Base-by-base conservation (phyloP, 1,140 invertebrate species). In the Drosophila kikkawai region DNA sequence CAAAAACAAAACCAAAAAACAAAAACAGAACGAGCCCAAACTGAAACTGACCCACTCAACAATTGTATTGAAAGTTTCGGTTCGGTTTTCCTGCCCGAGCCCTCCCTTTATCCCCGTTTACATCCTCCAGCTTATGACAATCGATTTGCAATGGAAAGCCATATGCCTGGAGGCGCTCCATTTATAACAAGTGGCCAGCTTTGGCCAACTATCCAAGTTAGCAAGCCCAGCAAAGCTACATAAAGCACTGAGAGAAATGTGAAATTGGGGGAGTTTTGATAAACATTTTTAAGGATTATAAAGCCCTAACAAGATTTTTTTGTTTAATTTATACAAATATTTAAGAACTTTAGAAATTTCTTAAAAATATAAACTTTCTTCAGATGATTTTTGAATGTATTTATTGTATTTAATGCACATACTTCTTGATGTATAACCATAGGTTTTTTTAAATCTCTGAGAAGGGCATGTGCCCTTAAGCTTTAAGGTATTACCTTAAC, bases 91-190 rank as follows among this genome's bases (percentile, higher is more conserved):
- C 45, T 19, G 47, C 37, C 39, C 12, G 12, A 29, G 26, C 17
- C 47, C 63, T 68, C 32, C 63, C 67, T 45, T 37, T 39, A 4
- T 34, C 67, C 22, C 64, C 34, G 26, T 45, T 55, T 13, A 13
- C n/a, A 37, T 50, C 51, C 47, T 32, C 60, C 63, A 65, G 74
- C 80, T 91, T 91, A 91, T 91, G 87, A 91, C 88, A 91, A 91
- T 91, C 88, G 88, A 91, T 91, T 91, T 91, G 80, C 87, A 84
- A 82, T 84, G 87, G 84, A 84, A 88, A 88, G 70, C 67, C 77
- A 56, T 75, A 82, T 75, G 82, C 86, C 82, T 76, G 57, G 47
- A 73, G 84, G 82, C 88, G 83, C 79, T 88, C 88, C 83, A 91
- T 82, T 91, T 87, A 88, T 82, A 91, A 91, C 83, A 84, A 91